Evolutionary conservation across 2,888 invertebrate genomes (phyloP).

Genomic region (Therioaphis trifolii): DNA sequence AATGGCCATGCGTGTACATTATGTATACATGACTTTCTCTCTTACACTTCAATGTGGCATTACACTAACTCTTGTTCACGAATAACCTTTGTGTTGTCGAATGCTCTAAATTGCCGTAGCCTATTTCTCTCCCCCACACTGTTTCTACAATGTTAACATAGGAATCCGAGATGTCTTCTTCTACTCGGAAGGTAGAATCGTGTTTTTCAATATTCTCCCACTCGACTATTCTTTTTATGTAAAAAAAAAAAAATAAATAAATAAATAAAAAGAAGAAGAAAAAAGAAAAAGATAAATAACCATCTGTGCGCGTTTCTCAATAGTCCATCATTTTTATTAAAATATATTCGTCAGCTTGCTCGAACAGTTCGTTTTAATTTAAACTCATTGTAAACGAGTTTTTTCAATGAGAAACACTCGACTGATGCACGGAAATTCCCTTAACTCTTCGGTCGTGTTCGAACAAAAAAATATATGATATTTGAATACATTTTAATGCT

Average conservation of each 20-base stretch:
- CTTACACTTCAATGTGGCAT: conserved; percentile 1
- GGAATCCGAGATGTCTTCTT: conserved; percentile 17
- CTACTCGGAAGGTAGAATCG: background rate
- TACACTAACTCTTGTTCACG: conserved; percentile 19
- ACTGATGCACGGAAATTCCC: no score
- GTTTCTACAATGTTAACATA: background rate
- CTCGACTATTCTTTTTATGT: no score
- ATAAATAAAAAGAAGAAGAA: no score
- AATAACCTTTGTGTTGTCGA: conserved; percentile 27
- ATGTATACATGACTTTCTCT: background rate
- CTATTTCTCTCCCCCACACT: background rate
- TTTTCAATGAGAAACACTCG: conserved; percentile 1
- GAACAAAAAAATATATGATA: background rate
- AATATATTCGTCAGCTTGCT: conserved; percentile 53
- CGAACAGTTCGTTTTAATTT: conserved; percentile 38
- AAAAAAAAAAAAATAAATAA: background rate
- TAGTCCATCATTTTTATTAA: conserved; percentile 44
- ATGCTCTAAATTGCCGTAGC: conserved; percentile 23
- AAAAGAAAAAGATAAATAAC: background rate
- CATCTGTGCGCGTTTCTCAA: conserved; percentile 49
- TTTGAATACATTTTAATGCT: background rate
- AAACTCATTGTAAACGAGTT: conserved; percentile 49
- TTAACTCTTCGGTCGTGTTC: background rate
- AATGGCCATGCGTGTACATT: background rate
- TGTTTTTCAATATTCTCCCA: conserved; percentile 33